Evolutionary conservation across 2,113 vertebrate species (phyloP).

Genomic region (Geococcyx californianus): DNA sequence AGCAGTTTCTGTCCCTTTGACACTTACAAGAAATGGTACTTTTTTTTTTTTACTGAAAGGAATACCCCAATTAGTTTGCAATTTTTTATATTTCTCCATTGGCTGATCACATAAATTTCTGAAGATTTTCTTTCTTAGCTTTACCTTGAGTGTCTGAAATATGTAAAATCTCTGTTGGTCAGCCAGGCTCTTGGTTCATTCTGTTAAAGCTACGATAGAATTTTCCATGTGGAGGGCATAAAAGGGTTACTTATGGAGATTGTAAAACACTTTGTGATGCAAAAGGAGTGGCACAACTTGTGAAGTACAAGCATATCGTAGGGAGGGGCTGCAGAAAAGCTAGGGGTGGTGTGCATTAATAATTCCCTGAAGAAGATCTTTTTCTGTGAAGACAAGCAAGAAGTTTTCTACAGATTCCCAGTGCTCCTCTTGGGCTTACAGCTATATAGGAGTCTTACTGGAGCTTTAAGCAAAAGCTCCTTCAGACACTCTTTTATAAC

Average conservation of each 20-base stretch:
- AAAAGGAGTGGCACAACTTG: neutral
- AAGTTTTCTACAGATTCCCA: neutral
- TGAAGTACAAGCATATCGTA: neutral
- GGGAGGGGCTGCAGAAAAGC: neutral
- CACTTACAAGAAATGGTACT: neutral
- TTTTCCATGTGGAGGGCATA: neutral
- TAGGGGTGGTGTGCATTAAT: neutral
- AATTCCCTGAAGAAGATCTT: neutral
- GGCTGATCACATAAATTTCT: neutral
- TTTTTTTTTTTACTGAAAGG: neutral
- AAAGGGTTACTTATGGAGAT: neutral
- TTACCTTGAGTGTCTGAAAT: neutral
- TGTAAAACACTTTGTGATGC: neutral
- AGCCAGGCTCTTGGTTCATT: neutral
- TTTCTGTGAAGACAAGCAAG: neutral
- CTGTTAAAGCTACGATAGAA: neutral
- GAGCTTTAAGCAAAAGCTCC: neutral
- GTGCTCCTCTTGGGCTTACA: neutral
- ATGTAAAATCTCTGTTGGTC: neutral
- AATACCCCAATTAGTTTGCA: neutral
- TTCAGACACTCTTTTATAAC: neutral
- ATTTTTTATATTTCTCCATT: neutral
- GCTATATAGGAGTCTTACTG: neutral
- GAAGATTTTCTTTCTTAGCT: neutral
- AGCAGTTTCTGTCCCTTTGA: neutral